Percentiles rank a stretch among this genome's conserved stretches.
Evolutionary conservation across 2,888 invertebrate species (phyloP).

Genomic region (Chymomyza fuscimana): DNA sequence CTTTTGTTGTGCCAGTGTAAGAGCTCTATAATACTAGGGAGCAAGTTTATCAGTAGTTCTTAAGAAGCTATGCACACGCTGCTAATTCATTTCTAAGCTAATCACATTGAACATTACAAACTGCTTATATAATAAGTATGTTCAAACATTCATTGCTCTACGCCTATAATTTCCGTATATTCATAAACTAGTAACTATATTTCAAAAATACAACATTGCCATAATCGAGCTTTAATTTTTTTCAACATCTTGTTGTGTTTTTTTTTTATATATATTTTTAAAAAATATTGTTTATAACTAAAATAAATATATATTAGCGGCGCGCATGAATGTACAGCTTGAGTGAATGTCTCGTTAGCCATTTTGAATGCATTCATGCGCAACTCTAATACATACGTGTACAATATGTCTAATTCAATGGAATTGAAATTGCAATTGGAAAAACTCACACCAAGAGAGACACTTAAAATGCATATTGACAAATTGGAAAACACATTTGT

Average conservation of each 20-base stretch:
- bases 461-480: conserved; percentile 39
- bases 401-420: conserved; percentile 33
- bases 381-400: background rate
- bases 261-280: conserved; percentile 45
- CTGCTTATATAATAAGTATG: background rate
- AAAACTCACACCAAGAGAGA: conserved; percentile 42
- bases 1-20: no score
- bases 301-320: conserved; percentile 23
- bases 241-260: conserved; percentile 44
- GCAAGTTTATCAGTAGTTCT: no score
- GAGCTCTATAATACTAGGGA: no score
- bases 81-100: background rate
- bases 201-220: conserved; percentile 29
- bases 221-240: conserved; percentile 13
- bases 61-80: no score
- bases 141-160: background rate
- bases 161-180: background rate
- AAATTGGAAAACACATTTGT: background rate
- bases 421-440: conserved; percentile 36
- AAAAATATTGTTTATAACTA: conserved; percentile 51
- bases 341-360: no score
- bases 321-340: no score
- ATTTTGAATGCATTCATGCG: no score
- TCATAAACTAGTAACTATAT: conserved; percentile 12
- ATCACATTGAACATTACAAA: background rate